Conservation (phyloP, 2,797 vertebrate genomes). For the Chaetophractus vellerosus region DNA sequence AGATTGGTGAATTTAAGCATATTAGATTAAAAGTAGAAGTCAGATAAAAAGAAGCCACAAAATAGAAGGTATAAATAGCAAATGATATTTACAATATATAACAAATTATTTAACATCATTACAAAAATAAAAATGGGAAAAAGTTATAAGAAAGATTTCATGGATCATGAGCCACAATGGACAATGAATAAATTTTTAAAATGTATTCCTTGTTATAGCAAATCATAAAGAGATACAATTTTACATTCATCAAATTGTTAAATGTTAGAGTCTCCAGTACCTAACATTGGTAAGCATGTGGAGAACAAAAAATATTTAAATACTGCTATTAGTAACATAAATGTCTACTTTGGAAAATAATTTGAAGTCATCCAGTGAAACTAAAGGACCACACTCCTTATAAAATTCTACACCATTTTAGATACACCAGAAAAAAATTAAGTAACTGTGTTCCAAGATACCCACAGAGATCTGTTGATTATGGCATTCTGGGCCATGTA, state of each 20-base stretch:
- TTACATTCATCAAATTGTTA: background rate
- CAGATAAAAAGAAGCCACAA: no score
- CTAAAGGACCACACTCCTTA: background rate
- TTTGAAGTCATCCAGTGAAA: background rate
- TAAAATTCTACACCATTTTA: background rate
- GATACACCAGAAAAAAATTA: background rate
- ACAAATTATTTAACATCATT: background rate
- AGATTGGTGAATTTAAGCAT: no score
- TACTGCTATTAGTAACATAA: background rate
- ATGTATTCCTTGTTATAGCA: background rate
- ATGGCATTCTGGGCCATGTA: background rate
- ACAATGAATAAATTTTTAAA: background rate
- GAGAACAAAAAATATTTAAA: background rate
- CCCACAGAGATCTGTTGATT: background rate
- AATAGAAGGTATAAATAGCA: background rate
- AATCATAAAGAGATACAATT: background rate
- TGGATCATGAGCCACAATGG: background rate
- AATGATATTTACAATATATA: background rate
- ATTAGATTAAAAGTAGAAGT: background rate
- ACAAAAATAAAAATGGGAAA: background rate
- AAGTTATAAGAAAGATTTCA: background rate
- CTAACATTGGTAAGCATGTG: background rate
- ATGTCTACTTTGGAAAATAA: background rate
- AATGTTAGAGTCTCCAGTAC: background rate
- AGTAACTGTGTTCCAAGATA: background rate